Evolutionary conservation across 1,140 invertebrate species (phyloP), one percentile per base, ranked within the genome.

Genomic region (Acyrthosiphon pisum): DNA sequence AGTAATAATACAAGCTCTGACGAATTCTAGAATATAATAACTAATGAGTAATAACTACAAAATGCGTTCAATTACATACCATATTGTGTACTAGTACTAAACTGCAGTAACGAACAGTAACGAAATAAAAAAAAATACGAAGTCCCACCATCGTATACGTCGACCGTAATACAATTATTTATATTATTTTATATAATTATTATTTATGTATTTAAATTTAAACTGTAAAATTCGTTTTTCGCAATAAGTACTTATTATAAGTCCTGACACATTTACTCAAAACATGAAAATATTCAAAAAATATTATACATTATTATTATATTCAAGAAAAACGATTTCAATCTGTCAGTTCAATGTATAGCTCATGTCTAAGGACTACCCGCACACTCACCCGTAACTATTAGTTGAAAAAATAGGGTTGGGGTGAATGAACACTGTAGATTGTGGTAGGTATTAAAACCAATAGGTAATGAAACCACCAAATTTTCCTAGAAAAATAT

Each of bases 21-120:
- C 60, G 60, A 76, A 76, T 76, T 76, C 60, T 30, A 76, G n/a
- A 76, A 6, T 76, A 76, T n/a, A 76, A 76, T 76, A 76, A 76
- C 60, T n/a, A 76, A 76, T 76, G 60, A 76, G 60, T n/a, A 76
- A n/a, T 76, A 76, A 76, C 14, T 76, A 76, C n/a, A n/a, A 76
- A 76, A 76, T n/a, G 3, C n/a, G 30, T 76, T 76, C 60, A 14
- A 76, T 76, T 76, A 76, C 6, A 76, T n/a, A 18, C 60, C 20
- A 18, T 76, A 76, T 76, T n/a, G 60, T 68, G 6, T 68, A 68
- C 60, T 68, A n/a, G 6, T 68, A 68, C 60, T 68, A n/a, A 68
- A 68, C 14, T n/a, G 11, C 11, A 76, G 30, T n/a, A 11, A 60
- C 56, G 26, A 60, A 30, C 9, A 60, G 23, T 26, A n/a, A 68